Base-by-base conservation (phyloP, 2,113 vertebrate species). In the Nannospalax galili region DNA sequence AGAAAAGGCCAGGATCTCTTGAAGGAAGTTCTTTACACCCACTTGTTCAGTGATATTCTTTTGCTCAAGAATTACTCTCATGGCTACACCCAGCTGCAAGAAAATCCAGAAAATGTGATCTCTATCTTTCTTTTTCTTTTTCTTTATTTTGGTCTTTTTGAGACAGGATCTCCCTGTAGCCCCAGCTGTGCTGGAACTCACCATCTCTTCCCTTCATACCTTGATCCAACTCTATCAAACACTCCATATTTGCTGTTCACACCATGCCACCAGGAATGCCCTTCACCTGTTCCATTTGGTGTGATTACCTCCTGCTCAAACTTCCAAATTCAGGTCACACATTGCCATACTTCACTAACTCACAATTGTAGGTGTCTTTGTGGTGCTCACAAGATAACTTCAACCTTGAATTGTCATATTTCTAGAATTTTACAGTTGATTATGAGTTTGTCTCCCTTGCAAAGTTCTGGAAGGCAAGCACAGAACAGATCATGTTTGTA, bases 401-500 rank as follows among this genome's bases (percentile, higher is more conserved):
- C 15, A 35, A 32, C 35, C 58, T 60, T 69, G 48, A 82, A 81
- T 62, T 48, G 84, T 12, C 48, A 1, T n/a, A 79, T 40, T 67
- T 93, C 88, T 52, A 79, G 93, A 93, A 45, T 26, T 48, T 56
- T 28, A 80, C 67, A 56, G 19, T 81, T 40, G 42, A 56, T 78
- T 20, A 37, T 85, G 79, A 75, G 15, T 82, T 48, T 65, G 16
- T 90, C 48, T 79, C 58, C 72, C 35, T 37, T 60, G 6, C 58
- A 60, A 64, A 17, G 32, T 65, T 58, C 91, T 56, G 72, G 84
- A 78, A 92, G 72, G 17, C 79, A 85, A 80, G 60, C 58, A 91
- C 79, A 70, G 56, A 69, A 78, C 78, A 62, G 58, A 80, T 26
- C 80, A 84, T 30, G 67, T 88, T 88, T 88, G 65, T 75, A 93